These are phyloP conservation scores for Thecophora atra DNA, from an alignment of 2,888 invertebrate species.

Conservation along the genomic window DNA sequence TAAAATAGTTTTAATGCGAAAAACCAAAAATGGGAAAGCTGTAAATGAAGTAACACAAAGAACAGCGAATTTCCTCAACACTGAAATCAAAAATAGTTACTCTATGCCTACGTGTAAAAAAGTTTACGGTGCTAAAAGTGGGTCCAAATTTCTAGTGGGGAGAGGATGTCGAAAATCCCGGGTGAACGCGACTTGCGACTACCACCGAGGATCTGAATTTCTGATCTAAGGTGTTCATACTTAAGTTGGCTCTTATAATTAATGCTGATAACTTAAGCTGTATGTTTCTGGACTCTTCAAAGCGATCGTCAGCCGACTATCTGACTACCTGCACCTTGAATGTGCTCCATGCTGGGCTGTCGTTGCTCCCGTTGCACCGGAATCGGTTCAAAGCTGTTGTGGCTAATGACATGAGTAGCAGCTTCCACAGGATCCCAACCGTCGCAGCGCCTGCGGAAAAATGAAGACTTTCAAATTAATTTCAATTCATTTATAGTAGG, in stretches of 20 bases:
- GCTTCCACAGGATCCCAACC: background rate
- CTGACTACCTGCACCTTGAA: background rate
- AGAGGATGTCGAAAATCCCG: background rate
- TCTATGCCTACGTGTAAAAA: background rate
- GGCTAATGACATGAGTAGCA: background rate
- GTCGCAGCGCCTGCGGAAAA: background rate
- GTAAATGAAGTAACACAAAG: background rate
- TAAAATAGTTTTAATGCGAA: too few relatives aligned
- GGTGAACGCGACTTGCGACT: background rate
- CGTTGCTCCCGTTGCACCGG: background rate
- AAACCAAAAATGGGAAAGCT: background rate
- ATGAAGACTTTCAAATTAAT: background rate
- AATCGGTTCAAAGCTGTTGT: background rate
- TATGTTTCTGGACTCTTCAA: background rate
- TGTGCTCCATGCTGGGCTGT: background rate
- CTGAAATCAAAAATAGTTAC: background rate
- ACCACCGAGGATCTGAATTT: background rate
- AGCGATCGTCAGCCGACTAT: background rate
- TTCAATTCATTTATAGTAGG: background rate
- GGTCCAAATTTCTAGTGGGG: conserved; percentile 9
- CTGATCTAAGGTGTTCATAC: background rate
- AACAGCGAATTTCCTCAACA: too few relatives aligned
- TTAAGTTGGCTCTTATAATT: conserved; percentile 5
- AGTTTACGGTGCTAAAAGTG: conserved; percentile 25
- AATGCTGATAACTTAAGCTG: conserved; percentile 4